Conservation (phyloP, 2,888 invertebrate species). For the Euclidia mi region DNA sequence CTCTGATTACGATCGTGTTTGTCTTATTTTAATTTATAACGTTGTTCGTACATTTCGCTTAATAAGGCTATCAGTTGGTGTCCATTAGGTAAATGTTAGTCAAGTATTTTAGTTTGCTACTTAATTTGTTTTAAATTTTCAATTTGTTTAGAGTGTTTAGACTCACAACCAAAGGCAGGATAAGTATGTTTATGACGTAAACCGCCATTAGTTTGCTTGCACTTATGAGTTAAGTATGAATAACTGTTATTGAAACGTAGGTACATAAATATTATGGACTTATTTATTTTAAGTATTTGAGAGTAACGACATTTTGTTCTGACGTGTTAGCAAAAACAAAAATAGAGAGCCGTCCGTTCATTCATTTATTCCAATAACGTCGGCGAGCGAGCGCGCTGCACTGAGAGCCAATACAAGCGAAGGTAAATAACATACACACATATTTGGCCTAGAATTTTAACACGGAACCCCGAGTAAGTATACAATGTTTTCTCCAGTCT, state of each 20-base stretch:
- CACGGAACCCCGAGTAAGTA: constrained; percentile 29
- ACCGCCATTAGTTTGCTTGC: no score
- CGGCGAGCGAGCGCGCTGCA: constrained; percentile 16
- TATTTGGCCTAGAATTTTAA: constrained; percentile 49
- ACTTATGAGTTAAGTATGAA: no score
- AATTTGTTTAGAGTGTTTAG: no score
- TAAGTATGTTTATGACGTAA: no score
- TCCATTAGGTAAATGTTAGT: neutral
- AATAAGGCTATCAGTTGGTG: constrained; percentile 26
- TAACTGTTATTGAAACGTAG: no score
- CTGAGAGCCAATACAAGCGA: constrained; percentile 30
- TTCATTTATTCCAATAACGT: constrained; percentile 25
- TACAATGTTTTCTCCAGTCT: constrained; percentile 42
- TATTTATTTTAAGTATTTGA: no score
- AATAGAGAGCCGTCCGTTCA: constrained; percentile 12
- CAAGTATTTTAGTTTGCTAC: neutral
- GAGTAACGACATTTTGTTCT: constrained; percentile 1
- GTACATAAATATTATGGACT: no score
- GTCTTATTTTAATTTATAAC: constrained; percentile 65
- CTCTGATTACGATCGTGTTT: constrained; percentile 70
- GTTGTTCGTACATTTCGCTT: constrained; percentile 46
- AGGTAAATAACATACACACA: constrained; percentile 45
- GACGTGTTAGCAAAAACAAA: constrained; percentile 5
- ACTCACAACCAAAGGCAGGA: no score
- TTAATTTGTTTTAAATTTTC: no score